These are phyloP conservation scores for Urocynchramus pylzowi DNA, from an alignment of 2,113 vertebrate species.

Conservation along the genomic window DNA sequence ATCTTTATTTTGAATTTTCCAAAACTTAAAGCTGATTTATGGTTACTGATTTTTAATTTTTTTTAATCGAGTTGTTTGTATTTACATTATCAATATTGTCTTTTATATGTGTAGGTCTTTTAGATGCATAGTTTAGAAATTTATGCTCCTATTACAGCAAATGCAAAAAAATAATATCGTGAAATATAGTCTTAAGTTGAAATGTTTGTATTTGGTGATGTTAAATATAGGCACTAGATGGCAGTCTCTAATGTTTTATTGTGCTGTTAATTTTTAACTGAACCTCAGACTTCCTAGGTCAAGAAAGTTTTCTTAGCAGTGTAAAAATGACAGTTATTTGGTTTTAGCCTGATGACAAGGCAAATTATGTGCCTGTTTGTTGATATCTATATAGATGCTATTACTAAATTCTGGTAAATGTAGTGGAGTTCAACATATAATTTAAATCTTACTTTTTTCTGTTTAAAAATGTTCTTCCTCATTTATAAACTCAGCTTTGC, in stretches of 20 bases:
- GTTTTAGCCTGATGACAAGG: not conserved
- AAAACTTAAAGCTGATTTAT: not conserved
- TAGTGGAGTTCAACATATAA: not conserved
- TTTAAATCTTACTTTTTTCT: not conserved
- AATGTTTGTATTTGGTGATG: not conserved
- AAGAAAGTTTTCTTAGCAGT: not conserved
- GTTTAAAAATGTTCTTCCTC: not conserved
- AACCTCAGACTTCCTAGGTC: not conserved
- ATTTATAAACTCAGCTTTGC: not conserved
- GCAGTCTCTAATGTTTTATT: not conserved
- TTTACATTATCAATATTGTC: not conserved
- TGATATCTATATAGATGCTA: not conserved
- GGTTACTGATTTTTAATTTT: not conserved
- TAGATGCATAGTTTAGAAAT: not conserved
- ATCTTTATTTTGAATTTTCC: not conserved
- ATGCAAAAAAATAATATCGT: not conserved
- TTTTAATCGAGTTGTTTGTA: not conserved
- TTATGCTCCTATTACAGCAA: not conserved
- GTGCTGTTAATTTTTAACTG: not conserved
- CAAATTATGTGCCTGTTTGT: not conserved
- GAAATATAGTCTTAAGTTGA: not conserved
- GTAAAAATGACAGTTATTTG: not conserved
- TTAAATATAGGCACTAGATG: conserved; percentile 30
- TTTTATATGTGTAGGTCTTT: not conserved
- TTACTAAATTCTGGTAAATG: not conserved